Evolutionary conservation across 2,113 vertebrate genomes (phyloP).

Genomic region (Coreoperca whiteheadi): DNA sequence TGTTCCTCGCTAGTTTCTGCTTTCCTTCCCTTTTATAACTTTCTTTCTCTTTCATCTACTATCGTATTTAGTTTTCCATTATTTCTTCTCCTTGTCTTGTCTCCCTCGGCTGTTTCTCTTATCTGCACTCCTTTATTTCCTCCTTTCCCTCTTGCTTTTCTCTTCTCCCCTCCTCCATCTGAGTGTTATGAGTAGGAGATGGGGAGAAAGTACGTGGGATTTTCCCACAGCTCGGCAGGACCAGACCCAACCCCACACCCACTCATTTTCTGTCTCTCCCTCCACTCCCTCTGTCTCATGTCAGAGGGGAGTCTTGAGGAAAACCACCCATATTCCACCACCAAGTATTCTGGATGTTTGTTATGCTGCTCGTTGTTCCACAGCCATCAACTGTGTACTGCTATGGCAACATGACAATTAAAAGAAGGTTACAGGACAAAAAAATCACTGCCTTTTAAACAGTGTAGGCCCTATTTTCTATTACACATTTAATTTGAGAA

Average conservation of each 20-base stretch:
- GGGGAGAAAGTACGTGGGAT: constrained; percentile 79
- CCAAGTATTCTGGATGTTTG: constrained; percentile 59
- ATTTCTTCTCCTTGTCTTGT: not conserved
- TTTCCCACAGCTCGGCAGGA: constrained; percentile 86
- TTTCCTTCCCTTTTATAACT: constrained; percentile 4
- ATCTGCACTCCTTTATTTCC: constrained; percentile 16
- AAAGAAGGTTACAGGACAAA: constrained; percentile 18
- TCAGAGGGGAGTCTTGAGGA: constrained; percentile 74
- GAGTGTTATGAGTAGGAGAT: constrained; percentile 64
- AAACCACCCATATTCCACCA: constrained; percentile 75
- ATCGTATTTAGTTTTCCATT: not conserved
- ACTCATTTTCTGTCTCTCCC: constrained; percentile 52
- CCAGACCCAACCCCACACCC: constrained; percentile 74
- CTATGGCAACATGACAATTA: constrained; percentile 50
- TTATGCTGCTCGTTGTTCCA: constrained; percentile 45
- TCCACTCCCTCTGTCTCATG: constrained; percentile 60
- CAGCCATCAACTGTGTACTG: constrained; percentile 48
- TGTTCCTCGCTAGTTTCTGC: not conserved
- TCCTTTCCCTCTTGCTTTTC: constrained; percentile 10
- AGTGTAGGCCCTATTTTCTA: not conserved
- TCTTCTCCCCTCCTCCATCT: constrained; percentile 52
- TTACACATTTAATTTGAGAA: constrained; percentile 27
- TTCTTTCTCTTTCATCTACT: not conserved
- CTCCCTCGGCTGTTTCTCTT: not conserved
- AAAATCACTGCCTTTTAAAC: constrained; percentile 27